Conservation (phyloP, 2,888 invertebrate species). For the Lithosia quadra region DNA sequence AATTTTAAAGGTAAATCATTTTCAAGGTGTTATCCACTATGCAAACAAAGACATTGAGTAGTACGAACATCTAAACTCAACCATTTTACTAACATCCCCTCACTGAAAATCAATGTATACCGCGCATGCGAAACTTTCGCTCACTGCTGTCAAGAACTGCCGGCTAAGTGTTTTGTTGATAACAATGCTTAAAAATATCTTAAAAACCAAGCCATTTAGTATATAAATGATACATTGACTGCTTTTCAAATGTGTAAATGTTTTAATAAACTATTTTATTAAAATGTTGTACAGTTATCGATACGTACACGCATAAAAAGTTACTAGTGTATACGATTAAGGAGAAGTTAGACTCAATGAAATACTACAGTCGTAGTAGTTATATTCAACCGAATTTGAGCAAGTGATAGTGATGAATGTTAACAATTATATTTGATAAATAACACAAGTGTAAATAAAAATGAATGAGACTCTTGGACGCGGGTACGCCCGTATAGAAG, state of each 20-base stretch:
- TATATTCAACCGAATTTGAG: not conserved
- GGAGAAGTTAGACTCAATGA: not conserved
- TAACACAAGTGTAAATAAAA: slow-evolving; percentile 30
- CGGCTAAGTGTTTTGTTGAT: slow-evolving; percentile 60
- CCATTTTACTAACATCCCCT: slow-evolving; percentile 40
- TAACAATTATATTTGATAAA: slow-evolving; percentile 2
- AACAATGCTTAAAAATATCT: slow-evolving; percentile 31
- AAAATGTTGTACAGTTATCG: not conserved
- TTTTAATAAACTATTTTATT: not conserved
- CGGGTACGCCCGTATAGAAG: slow-evolving; percentile 89
- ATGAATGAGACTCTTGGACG: slow-evolving; percentile 90
- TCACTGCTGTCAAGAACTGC: slow-evolving; percentile 64
- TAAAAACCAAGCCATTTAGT: slow-evolving; percentile 35
- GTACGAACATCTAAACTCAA: too few species aligned
- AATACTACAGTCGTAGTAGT: not conserved
- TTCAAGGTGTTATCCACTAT: not conserved
- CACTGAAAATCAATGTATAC: slow-evolving; percentile 78
- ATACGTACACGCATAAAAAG: not conserved
- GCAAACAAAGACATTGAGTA: not conserved
- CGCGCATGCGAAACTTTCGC: slow-evolving; percentile 72
- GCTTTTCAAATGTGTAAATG: not conserved
- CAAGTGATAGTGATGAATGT: slow-evolving; percentile 4
- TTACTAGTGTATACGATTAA: not conserved
- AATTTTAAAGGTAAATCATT: not conserved
- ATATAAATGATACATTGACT: not conserved